Base-by-base conservation (phyloP, 2,797 vertebrate species). In the Trachops cirrhosus region DNA sequence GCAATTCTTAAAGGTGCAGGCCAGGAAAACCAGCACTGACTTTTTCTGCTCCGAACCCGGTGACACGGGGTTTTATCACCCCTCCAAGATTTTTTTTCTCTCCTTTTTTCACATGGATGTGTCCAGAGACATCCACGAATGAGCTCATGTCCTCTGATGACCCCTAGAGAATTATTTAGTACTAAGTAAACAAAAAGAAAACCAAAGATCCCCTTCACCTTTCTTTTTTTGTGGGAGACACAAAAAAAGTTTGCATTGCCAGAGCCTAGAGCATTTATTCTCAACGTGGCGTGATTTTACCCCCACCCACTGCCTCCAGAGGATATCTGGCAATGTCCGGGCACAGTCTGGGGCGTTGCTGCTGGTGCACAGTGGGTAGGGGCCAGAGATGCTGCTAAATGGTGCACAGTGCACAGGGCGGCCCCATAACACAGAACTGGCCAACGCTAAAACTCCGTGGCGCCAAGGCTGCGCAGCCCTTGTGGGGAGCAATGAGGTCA, bases 11-110 rank as follows among this genome's bases (percentile, higher is more conserved):
- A 52, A 57, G 18, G 16, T 29, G 0, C 26, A 50, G 73, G 57
- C 79, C 50, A 80, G 74, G 79, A 83, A 67, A 94, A 48, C 32
- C 19, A 24, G 48, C 44, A 50, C 70, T 44, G 83, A 16, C 12
- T 32, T 48, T 21, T 59, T 18, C 32, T 62, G 70, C 64, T 11
- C 64, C 26, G 6, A 62, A 41, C 41, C 1, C 32, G 29, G 24
- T 18, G 15, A 46, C 5, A 4, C 22, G 29, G 77, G 14, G 62
- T 73, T 77, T 84, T 70, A 41, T 50, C 24, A 37, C 11, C 52
- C 24, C 11, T 62, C 41, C 48, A 21, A 34, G 68, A 48, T 52
- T 29, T 44, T 62, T 50, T 37, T 37, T 15, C 32, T 74, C 34
- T 91, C 70, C 73, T 50, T 41, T 21, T 52, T 21, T 52, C 50